A percentile compares a stretch with the other conserved stretches of the same genome.
Evolutionary conservation across 2,113 vertebrate genomes (phyloP).

Genomic region (Apodemus sylvaticus): DNA sequence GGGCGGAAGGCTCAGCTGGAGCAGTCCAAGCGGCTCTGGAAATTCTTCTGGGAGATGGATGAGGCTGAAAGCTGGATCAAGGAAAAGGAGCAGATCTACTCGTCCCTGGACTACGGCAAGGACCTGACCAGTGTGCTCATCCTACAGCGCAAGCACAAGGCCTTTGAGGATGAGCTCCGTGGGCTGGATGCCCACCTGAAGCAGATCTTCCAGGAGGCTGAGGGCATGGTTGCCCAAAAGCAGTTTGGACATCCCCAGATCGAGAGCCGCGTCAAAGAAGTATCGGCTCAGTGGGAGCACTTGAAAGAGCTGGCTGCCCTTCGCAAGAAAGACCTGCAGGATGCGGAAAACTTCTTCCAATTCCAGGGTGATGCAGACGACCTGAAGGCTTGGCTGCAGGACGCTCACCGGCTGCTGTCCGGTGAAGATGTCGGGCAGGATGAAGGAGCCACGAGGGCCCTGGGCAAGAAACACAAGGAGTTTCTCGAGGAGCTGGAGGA

Average conservation of each 20-base stretch:
- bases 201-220: conserved; percentile 87
- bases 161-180: conserved; percentile 94
- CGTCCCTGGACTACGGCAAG: conserved; percentile 94
- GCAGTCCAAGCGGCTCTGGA: conserved; percentile 94
- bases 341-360: conserved; percentile 95
- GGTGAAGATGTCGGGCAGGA: conserved; percentile 92
- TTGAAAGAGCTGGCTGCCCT: conserved; percentile 94
- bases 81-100: conserved; percentile 97
- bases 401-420: conserved; percentile 89
- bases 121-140: conserved; percentile 94
- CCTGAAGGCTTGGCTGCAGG: conserved; percentile 91
- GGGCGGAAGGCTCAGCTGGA: conserved; percentile 90
- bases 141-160: conserved; percentile 93
- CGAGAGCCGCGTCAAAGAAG: conserved; percentile 85
- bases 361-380: conserved; percentile 96
- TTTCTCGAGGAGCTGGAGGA: conserved; percentile 90
- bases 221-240: conserved; percentile 86
- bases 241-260: conserved; percentile 89
- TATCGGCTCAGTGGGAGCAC: conserved; percentile 91
- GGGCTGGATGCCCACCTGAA: conserved; percentile 88
- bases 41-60: conserved; percentile 95
- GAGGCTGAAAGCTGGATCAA: conserved; percentile 96
- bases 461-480: conserved; percentile 91
- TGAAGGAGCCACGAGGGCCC: conserved; percentile 92
- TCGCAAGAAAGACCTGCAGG: conserved; percentile 91